These are phyloP conservation scores for Drosophila infuscata DNA, from an alignment of 2,888 invertebrate genomes.

Conservation along the genomic window DNA sequence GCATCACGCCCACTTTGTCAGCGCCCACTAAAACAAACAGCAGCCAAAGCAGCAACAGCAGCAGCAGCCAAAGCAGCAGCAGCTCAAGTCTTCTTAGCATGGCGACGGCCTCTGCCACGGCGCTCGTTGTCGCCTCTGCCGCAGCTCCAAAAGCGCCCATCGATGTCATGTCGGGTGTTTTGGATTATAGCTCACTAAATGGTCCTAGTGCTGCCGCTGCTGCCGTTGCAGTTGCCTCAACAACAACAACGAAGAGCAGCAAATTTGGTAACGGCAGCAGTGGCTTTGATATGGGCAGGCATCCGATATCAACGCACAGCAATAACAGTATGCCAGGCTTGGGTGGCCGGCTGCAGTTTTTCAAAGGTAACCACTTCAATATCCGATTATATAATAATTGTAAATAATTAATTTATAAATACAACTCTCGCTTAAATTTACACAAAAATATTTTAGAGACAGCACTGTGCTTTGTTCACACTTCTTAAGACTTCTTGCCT, in stretches of 20 bases:
- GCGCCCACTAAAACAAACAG: conserved; percentile 45
- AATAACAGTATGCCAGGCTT: conserved; percentile 64
- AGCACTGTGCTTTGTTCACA: background rate
- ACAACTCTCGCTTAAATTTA: background rate
- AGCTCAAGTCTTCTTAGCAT: conserved; percentile 53
- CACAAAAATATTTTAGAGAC: too few species aligned
- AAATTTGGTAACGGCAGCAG: conserved; percentile 52
- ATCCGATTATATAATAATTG: background rate
- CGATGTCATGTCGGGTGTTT: conserved; percentile 72
- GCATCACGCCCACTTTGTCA: conserved; percentile 57
- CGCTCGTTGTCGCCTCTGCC: conserved; percentile 60
- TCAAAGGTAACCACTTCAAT: conserved; percentile 77
- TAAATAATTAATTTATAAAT: background rate
- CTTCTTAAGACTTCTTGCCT: background rate
- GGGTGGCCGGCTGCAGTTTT: conserved; percentile 85
- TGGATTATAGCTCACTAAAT: conserved; percentile 75
- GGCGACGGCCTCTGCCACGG: conserved; percentile 65
- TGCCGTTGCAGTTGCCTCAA: conserved; percentile 40
- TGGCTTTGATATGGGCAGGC: conserved; percentile 79
- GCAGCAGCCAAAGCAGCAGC: conserved; percentile 48
- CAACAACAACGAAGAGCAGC: conserved; percentile 49
- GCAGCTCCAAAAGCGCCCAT: conserved; percentile 53
- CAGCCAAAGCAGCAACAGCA: conserved; percentile 44
- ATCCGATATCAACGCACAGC: conserved; percentile 75
- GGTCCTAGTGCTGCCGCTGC: conserved; percentile 39